phyloP scores from a whole-genome alignment of 2,797 vertebrate genomes.

The Galaxias olidus region DNA sequence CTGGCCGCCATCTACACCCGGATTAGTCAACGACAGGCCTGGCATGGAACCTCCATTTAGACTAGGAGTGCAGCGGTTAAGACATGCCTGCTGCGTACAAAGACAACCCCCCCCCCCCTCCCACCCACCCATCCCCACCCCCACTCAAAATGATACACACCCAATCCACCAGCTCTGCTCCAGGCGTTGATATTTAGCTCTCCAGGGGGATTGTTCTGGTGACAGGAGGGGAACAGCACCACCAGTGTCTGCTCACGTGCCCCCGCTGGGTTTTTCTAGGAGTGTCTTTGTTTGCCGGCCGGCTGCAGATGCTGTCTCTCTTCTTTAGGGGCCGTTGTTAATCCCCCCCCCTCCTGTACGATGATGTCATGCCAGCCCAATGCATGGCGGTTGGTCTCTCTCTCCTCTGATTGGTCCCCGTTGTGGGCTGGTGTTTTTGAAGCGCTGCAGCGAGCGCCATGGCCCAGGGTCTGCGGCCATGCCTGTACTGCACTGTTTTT shows the following conservation, averaged over 20 bases:
- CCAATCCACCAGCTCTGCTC: neutral
- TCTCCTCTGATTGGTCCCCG: no score
- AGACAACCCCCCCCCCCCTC: constrained; percentile 7
- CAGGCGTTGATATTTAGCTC: neutral
- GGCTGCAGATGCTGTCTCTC: no score
- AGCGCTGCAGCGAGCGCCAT: no score
- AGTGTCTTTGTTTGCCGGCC: constrained; percentile 12
- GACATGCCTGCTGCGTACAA: constrained; percentile 18
- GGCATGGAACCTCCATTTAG: constrained; percentile 20
- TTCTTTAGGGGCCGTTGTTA: no score
- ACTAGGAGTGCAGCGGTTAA: constrained; percentile 24
- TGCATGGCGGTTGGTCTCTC: no score
- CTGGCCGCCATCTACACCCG: neutral
- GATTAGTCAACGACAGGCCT: neutral
- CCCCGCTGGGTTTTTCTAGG: constrained; percentile 21
- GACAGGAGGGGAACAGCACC: constrained; percentile 20
- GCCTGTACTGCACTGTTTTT: no score
- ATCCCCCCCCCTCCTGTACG: no score
- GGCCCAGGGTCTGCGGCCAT: no score
- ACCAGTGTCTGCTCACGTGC: constrained; percentile 20
- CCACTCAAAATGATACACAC: neutral
- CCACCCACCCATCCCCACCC: neutral
- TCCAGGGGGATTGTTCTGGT: constrained; percentile 12
- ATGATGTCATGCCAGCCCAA: no score
- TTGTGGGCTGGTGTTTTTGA: no score